A percentile compares a stretch with the other conserved stretches of the same genome.
phyloP scores from a whole-genome alignment of 1,140 invertebrate species.

The Melipona quadrifasciata region DNA sequence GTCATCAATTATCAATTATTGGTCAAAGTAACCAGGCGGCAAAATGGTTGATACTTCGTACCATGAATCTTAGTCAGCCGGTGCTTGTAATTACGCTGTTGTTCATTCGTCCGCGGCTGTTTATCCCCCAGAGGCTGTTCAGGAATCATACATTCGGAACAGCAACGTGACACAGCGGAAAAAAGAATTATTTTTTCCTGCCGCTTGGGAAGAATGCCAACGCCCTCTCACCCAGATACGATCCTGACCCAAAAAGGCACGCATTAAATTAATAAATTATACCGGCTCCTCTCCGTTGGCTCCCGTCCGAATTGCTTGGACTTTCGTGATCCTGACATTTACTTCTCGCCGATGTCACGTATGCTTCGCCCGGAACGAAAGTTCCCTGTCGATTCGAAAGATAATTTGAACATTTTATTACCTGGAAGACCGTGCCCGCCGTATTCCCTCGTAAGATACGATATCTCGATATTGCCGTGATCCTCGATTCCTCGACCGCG shows the following conservation, averaged over 20 bases:
- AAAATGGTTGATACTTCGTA: background rate
- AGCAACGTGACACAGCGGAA: constrained; percentile 52
- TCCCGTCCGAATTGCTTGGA: constrained; percentile 74
- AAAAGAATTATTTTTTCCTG: constrained; percentile 65
- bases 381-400: constrained; percentile 18
- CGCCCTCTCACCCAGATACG: constrained; percentile 70
- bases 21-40: background rate
- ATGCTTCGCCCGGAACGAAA: constrained; percentile 53
- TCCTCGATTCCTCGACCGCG: background rate
- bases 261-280: constrained; percentile 80
- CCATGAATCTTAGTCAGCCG: background rate
- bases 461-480: background rate
- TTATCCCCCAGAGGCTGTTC: constrained; percentile 29
- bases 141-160: constrained; percentile 47
- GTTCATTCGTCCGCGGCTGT: constrained; percentile 73
- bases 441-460: constrained; percentile 34
- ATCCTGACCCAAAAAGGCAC: constrained; percentile 79
- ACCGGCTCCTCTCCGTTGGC: constrained; percentile 73
- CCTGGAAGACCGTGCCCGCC: background rate
- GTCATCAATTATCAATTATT: background rate
- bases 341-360: constrained; percentile 68
- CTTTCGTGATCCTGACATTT: constrained; percentile 69
- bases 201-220: constrained; percentile 73
- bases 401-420: constrained; percentile 46
- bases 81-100: constrained; percentile 55